These are phyloP conservation scores for Acheta domesticus DNA, from an alignment of 2,888 invertebrate genomes.

Conservation along the genomic window DNA sequence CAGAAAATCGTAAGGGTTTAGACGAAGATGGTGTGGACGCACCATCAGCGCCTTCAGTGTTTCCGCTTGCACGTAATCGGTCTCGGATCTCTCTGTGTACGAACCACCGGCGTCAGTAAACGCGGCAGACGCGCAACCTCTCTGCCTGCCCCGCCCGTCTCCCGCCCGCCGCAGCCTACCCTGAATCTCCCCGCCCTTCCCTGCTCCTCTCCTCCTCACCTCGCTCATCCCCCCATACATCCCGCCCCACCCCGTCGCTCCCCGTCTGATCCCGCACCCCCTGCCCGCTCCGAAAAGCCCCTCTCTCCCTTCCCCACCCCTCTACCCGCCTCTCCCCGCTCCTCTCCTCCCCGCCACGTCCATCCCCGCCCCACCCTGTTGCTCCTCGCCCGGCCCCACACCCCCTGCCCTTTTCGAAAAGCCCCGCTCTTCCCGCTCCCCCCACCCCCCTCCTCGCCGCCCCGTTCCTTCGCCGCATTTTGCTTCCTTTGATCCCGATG, in stretches of 20 bases:
- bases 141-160: background rate
- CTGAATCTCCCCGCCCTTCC: background rate
- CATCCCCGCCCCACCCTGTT: background rate
- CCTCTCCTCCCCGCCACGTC: background rate
- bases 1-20: no score
- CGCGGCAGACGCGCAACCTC: background rate
- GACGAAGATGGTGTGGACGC: no score
- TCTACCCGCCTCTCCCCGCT: background rate
- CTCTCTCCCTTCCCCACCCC: background rate
- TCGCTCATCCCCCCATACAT: background rate
- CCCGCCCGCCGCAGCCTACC: background rate
- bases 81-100: background rate
- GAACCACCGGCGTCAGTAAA: background rate
- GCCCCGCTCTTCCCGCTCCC: background rate
- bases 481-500: background rate
- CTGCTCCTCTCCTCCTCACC: background rate
- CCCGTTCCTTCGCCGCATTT: background rate
- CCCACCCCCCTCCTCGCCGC: background rate
- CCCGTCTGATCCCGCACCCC: background rate
- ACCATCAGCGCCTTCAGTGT: no score
- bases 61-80: background rate
- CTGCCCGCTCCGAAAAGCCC: background rate
- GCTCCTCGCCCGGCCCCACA: background rate
- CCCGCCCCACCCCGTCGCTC: background rate
- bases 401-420: background rate